Evolutionary conservation across 2,888 invertebrate species (phyloP).

Genomic region (Lumbricus terrestris): DNA sequence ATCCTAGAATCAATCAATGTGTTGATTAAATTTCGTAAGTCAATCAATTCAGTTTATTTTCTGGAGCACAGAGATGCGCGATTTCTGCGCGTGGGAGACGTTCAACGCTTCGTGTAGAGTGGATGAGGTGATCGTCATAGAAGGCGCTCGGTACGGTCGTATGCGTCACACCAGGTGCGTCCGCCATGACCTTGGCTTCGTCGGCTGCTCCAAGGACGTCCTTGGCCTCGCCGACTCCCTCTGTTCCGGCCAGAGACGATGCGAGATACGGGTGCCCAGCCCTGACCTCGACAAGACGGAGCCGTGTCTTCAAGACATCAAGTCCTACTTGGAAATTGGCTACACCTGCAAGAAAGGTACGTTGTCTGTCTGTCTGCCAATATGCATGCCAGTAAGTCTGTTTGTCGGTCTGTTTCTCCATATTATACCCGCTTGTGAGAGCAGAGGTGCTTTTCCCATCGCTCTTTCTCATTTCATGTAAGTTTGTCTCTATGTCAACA

Average conservation of each 20-base stretch:
- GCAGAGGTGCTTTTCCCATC: no score
- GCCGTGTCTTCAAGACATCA: conserved; percentile 12
- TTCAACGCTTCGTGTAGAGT: background rate
- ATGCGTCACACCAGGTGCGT: background rate
- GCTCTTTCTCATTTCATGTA: no score
- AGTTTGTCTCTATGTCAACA: no score
- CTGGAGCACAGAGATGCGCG: background rate
- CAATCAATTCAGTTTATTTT: no score
- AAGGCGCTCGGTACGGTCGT: background rate
- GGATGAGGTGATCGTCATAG: conserved; percentile 9
- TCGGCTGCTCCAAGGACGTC: conserved; percentile 18
- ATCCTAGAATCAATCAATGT: background rate
- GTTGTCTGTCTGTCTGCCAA: background rate
- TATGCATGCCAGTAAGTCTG: background rate
- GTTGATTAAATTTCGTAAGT: no score
- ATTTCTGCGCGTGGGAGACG: conserved; percentile 14
- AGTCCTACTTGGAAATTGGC: background rate
- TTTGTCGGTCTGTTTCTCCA: background rate
- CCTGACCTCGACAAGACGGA: background rate
- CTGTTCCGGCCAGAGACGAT: conserved; percentile 9
- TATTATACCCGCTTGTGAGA: no score
- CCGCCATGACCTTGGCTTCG: background rate
- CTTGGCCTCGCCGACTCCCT: conserved; percentile 3
- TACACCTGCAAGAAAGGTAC: conserved; percentile 5
- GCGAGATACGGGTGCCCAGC: background rate